phyloP scores from a whole-genome alignment of 2,888 invertebrate species.

The Lasioglossum lativentre region DNA sequence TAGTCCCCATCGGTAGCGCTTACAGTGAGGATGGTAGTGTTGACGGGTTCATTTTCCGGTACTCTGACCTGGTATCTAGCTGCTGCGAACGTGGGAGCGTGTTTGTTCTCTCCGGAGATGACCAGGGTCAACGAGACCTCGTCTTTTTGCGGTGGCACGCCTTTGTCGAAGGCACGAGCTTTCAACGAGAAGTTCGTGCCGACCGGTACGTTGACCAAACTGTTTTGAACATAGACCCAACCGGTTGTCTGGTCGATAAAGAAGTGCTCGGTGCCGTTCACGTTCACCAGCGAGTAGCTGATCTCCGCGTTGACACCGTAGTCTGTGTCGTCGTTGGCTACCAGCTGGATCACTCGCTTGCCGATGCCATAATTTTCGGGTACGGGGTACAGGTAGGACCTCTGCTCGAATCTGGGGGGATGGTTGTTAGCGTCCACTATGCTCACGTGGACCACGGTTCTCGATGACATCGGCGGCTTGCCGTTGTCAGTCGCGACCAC shows the following conservation, averaged over 20 bases:
- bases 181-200: slow-evolving; percentile 87
- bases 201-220: slow-evolving; percentile 87
- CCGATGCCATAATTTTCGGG: slow-evolving; percentile 91
- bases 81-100: slow-evolving; percentile 93
- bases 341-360: slow-evolving; percentile 90
- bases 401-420: slow-evolving; percentile 92
- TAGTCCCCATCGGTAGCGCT: slow-evolving; percentile 93
- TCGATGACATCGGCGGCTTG: slow-evolving; percentile 96
- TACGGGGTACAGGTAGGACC: slow-evolving; percentile 92
- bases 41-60: slow-evolving; percentile 95
- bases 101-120: slow-evolving; percentile 93
- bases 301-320: slow-evolving; percentile 96
- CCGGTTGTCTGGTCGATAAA: slow-evolving; percentile 91
- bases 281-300: slow-evolving; percentile 90
- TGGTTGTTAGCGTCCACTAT: slow-evolving; percentile 97
- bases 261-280: slow-evolving; percentile 92
- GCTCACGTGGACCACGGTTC: slow-evolving; percentile 93
- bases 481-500: slow-evolving; percentile 98
- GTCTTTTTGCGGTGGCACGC: slow-evolving; percentile 94
- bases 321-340: slow-evolving; percentile 92
- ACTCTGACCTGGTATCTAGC: slow-evolving; percentile 95
- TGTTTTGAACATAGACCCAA: slow-evolving; percentile 91
- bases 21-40: slow-evolving; percentile 93
- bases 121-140: slow-evolving; percentile 90
- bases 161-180: slow-evolving; percentile 93